Conservation (phyloP, 1,140 invertebrate species). For the Leptinotarsa texana region DNA sequence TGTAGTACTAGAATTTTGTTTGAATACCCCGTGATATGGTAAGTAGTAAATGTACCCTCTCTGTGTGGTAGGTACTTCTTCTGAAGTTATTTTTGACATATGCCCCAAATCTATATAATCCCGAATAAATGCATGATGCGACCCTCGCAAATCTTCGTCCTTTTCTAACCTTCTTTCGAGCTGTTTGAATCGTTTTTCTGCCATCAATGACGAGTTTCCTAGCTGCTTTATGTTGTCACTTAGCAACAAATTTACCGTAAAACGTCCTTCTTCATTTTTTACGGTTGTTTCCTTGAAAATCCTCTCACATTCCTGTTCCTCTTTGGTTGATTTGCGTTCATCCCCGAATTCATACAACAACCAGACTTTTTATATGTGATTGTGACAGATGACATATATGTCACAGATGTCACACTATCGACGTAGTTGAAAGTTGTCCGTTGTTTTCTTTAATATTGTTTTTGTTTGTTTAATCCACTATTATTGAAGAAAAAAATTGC, state of each 20-base stretch:
- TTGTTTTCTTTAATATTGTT: no score
- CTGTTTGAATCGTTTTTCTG: conserved; percentile 37
- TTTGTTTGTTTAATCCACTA: no score
- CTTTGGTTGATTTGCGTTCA: not conserved
- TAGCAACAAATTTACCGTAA: not conserved
- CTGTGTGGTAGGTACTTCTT: conserved; percentile 47
- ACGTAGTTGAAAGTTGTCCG: no score
- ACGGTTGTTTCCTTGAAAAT: conserved; percentile 6
- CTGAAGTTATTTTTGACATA: conserved; percentile 44
- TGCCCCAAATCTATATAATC: not conserved
- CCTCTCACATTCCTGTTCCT: not conserved
- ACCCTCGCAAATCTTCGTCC: not conserved
- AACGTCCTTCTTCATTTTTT: conserved; percentile 2
- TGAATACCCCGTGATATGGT: conserved; percentile 9
- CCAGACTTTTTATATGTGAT: not conserved
- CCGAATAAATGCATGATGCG: no score
- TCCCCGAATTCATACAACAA: not conserved
- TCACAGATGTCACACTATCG: no score
- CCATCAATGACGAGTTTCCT: conserved; percentile 28
- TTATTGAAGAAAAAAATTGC: no score
- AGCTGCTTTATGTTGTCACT: not conserved
- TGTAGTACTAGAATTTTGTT: not conserved
- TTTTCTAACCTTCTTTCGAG: not conserved
- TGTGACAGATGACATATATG: no score
- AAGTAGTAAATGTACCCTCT: conserved; percentile 38